Evolutionary conservation across 1,140 invertebrate species (phyloP), one percentile per base, ranked within the genome.

Genomic region (Dendroctonus ponderosae): DNA sequence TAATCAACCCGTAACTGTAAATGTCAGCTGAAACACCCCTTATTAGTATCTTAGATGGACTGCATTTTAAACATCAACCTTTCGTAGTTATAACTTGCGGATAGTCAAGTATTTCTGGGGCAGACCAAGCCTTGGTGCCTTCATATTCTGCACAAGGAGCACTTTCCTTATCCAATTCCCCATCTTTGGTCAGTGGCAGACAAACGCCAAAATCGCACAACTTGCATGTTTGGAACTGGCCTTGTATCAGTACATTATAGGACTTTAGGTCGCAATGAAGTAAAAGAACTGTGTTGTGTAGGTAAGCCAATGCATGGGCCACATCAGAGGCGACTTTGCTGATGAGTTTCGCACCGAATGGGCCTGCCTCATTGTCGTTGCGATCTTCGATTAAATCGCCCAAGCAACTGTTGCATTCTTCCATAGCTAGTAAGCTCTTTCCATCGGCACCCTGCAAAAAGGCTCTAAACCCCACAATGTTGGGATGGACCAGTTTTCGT

Each of bases 191-290:
- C 3, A 94, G 72, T 5, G 86, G 87, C 58, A 93, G 67, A 40
- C 87, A 86, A 9, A 92, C 90, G 14, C 92, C 91, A 83, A 94
- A 94, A 77, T 94, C 92, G 78, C 92, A 93, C 4, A 94, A 77
- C 77, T 94, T 94, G 52, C 89, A 88, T 0, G 81, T 82, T 49
- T 85, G 82, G 76, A 91, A 91, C 75, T 92, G 84, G 26, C 85
- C 86, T 74, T 89, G 87, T 7, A 91, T 78, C 7, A 95, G 81
- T 41, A 94, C 80, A 78, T 95, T 95, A 67, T 85, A 88, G 62
- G 91, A 93, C 79, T 94, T 95, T 11, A 94, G 80, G 77, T 95
- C 92, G 43, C 91, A 90, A 71, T 95, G 92, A 8, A 95, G 77
- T 53, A 93, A 79, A 37, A 85, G 79, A 38, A 83, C 86, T 64